phyloP scores from a whole-genome alignment of 2,888 invertebrate species.

The Isoperla grammatica region DNA sequence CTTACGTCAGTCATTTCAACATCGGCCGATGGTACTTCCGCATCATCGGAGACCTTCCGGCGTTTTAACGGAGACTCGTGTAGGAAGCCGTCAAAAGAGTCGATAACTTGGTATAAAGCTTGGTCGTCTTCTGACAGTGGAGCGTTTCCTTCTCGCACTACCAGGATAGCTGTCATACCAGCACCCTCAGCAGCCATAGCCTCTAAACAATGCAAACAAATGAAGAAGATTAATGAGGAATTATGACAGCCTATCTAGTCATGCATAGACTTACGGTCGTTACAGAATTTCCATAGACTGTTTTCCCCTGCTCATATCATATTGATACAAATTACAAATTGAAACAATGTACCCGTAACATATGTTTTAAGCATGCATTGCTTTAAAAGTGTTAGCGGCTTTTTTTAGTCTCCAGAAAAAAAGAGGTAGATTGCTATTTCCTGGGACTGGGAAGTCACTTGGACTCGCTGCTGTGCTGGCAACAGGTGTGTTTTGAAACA shows the following conservation, averaged over 20 bases:
- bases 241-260: too few relatives aligned
- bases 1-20: slow-evolving; percentile 8
- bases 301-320: not conserved
- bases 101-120: slow-evolving; percentile 51
- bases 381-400: too few relatives aligned
- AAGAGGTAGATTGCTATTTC: too few relatives aligned
- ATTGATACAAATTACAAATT: too few relatives aligned
- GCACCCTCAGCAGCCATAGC: slow-evolving; percentile 74
- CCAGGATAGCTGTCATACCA: slow-evolving; percentile 62
- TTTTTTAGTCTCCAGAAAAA: too few relatives aligned
- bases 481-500: too few relatives aligned
- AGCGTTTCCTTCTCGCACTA: slow-evolving; percentile 74
- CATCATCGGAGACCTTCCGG: slow-evolving; percentile 38
- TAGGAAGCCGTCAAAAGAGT: slow-evolving; percentile 56
- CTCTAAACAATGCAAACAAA: slow-evolving; percentile 55
- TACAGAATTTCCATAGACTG: not conserved
- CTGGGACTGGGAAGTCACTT: too few relatives aligned
- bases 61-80: slow-evolving; percentile 40
- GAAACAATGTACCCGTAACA: too few relatives aligned
- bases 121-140: slow-evolving; percentile 57
- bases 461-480: too few relatives aligned
- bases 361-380: too few relatives aligned
- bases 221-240: slow-evolving; percentile 10
- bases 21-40: slow-evolving; percentile 16
- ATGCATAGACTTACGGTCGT: too few relatives aligned